These are phyloP conservation scores for Eubasilissa regina DNA, from an alignment of 1,140 invertebrate genomes.

Conservation along the genomic window DNA sequence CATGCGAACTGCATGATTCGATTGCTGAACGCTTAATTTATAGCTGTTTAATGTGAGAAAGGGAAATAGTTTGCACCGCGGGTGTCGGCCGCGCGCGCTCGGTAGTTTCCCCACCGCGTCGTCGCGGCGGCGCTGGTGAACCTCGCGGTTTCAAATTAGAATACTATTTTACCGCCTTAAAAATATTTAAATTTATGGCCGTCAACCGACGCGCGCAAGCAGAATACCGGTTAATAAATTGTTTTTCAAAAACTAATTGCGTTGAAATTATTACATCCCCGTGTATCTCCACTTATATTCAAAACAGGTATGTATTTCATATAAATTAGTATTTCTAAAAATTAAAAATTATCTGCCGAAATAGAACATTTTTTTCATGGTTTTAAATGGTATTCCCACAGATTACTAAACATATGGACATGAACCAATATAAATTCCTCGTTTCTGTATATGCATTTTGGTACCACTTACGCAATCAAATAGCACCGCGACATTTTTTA, in stretches of 20 bases:
- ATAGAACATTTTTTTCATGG: too few species aligned
- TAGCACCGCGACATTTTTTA: too few species aligned
- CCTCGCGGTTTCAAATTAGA: conserved; percentile 19
- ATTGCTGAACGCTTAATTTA: conserved; percentile 48
- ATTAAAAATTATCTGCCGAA: too few species aligned
- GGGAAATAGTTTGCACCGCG: conserved; percentile 20
- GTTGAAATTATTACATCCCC: too few species aligned
- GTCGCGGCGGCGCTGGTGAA: neutral
- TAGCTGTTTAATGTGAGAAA: conserved; percentile 55
- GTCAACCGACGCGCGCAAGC: neutral
- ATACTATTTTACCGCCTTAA: conserved; percentile 15
- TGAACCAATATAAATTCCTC: too few species aligned
- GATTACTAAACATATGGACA: too few species aligned
- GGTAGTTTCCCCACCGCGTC: neutral
- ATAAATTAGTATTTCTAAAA: too few species aligned
- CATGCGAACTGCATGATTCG: conserved; percentile 28
- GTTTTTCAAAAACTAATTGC: neutral
- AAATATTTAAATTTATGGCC: conserved; percentile 10
- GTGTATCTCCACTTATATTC: too few species aligned
- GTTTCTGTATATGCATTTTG: too few species aligned
- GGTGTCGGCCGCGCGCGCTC: conserved; percentile 9
- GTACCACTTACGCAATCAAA: too few species aligned
- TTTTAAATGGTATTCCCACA: too few species aligned
- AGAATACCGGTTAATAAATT: neutral
- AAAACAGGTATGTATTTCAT: too few species aligned